These are phyloP conservation scores for Trinorchestia longiramus DNA, from an alignment of 1,140 invertebrate species.

Conservation along the genomic window DNA sequence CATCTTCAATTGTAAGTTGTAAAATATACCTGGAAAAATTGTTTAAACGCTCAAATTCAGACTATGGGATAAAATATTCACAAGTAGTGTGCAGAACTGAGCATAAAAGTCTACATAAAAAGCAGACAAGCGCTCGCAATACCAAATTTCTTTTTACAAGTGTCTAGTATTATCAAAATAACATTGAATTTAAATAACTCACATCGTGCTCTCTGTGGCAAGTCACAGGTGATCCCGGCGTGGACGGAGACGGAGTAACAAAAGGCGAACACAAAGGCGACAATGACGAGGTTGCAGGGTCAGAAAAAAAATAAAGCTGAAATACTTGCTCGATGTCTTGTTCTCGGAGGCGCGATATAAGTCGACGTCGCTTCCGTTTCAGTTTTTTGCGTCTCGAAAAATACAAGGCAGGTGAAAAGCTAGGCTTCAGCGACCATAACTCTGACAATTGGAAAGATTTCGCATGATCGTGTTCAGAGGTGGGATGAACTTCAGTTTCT, in stretches of 20 bases:
- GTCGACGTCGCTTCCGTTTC: slow-evolving; percentile 53
- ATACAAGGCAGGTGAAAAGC: neutral
- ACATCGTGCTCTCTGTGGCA: neutral
- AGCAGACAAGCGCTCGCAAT: neutral
- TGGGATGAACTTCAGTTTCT: neutral
- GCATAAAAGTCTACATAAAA: neutral
- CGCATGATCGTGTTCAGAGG: neutral
- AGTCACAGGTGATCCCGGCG: neutral
- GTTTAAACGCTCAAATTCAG: neutral
- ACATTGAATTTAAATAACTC: neutral
- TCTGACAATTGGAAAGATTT: neutral
- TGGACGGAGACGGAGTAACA: neutral
- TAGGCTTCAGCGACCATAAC: neutral
- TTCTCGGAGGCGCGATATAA: slow-evolving; percentile 60
- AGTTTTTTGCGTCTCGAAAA: slow-evolving; percentile 43
- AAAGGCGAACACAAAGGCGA: slow-evolving; percentile 35
- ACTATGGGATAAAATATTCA: neutral
- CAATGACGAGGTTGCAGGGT: slow-evolving; percentile 38
- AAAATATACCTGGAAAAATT: no score
- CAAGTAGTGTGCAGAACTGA: neutral
- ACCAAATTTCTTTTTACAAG: neutral
- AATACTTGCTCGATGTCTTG: slow-evolving; percentile 60
- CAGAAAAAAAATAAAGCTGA: slow-evolving; percentile 59
- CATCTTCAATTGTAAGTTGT: no score
- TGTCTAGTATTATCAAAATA: neutral